These are phyloP conservation scores for Caenorhabditis sp. DNA, from an alignment of 2,888 invertebrate species.

Conservation along the genomic window DNA sequence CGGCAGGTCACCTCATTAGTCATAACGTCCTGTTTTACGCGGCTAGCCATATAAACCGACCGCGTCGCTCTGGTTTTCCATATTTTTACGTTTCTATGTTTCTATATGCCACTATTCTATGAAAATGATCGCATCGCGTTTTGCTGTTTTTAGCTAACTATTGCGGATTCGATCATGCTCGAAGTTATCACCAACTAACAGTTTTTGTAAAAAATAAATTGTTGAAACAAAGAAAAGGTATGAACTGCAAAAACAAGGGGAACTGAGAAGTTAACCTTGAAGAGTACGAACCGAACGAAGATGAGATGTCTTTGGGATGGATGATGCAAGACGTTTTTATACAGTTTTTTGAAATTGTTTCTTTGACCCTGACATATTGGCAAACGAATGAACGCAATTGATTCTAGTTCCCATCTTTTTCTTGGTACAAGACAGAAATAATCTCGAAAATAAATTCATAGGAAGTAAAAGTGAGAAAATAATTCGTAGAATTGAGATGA, in stretches of 20 bases:
- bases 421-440: conserved; percentile 1
- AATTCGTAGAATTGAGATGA: conserved; percentile 3
- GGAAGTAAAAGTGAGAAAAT: background rate
- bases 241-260: background rate
- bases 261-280: background rate
- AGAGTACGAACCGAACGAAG: background rate
- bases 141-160: no score
- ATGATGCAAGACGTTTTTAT: background rate
- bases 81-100: background rate
- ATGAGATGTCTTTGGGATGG: no score
- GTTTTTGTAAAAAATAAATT: background rate
- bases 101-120: background rate
- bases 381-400: background rate
- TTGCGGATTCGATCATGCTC: no score
- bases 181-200: background rate
- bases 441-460: background rate
- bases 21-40: conserved; percentile 13
- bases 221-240: background rate
- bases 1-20: conserved; percentile 46
- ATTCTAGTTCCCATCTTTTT: background rate
- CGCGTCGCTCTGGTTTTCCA: background rate
- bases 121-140: no score
- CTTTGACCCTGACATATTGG: background rate
- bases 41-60: conserved; percentile 11
- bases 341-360: background rate